Conservation (phyloP, 92 coral and sea anemone genomes). For the Epizoanthus illoricatus region DNA sequence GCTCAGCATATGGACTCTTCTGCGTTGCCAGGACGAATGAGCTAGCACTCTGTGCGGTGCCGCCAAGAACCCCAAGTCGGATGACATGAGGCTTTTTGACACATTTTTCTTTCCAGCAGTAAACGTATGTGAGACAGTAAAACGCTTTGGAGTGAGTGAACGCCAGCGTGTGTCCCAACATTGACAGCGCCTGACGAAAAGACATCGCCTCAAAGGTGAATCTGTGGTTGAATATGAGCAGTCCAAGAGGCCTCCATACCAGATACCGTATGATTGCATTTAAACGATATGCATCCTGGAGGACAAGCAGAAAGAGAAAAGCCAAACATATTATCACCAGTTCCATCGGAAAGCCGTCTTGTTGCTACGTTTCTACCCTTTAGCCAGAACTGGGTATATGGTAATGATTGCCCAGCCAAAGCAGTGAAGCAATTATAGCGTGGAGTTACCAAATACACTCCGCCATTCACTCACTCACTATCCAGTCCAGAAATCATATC, state of each 20-base stretch:
- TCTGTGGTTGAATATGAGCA: conserved; percentile 6
- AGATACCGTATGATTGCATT: background rate
- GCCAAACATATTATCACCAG: background rate
- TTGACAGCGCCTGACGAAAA: background rate
- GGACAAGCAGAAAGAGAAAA: background rate
- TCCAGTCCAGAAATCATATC: no score
- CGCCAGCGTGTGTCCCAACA: background rate
- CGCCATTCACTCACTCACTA: no score
- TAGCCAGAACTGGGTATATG: no score
- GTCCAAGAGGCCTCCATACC: background rate
- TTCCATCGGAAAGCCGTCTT: background rate
- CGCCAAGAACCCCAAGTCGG: background rate
- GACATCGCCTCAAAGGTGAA: background rate
- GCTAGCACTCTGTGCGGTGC: conserved; percentile 16
- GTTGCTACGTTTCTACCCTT: no score
- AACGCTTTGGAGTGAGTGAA: conserved; percentile 2
- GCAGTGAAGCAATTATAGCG: no score
- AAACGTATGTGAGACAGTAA: conserved; percentile 2
- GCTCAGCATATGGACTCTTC: conserved; percentile 1
- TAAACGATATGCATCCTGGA: background rate
- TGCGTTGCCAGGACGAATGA: conserved; percentile 1
- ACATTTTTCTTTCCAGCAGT: background rate
- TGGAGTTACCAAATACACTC: no score
- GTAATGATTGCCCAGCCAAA: no score
- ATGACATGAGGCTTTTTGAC: background rate